These are phyloP conservation scores for Agonopterix alstromeriana DNA, from an alignment of 2,888 invertebrate species.

Conservation along the genomic window DNA sequence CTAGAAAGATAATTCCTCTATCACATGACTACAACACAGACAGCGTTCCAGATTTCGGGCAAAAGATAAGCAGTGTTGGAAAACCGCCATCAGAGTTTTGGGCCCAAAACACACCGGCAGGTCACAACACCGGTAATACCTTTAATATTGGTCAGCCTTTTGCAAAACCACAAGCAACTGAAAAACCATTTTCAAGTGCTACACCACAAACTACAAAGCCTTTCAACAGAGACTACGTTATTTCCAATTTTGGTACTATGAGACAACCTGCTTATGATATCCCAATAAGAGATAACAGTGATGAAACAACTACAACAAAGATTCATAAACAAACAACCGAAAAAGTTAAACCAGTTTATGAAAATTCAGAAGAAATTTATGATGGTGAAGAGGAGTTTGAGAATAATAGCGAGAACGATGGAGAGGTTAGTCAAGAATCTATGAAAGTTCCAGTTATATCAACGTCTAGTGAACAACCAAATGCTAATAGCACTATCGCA, in stretches of 20 bases:
- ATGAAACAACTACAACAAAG: conserved; percentile 43
- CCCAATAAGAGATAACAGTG: conserved; percentile 60
- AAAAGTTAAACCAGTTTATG: conserved; percentile 49
- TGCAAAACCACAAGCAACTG: conserved; percentile 36
- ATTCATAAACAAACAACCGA: conserved; percentile 22
- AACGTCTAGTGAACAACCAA: conserved; percentile 42
- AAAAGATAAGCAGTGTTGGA: conserved; percentile 55
- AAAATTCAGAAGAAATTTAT: conserved; percentile 64
- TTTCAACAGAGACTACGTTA: conserved; percentile 47
- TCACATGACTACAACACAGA: conserved; percentile 45
- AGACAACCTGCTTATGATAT: conserved; percentile 66
- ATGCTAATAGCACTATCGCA: conserved; percentile 10
- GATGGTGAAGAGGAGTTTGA: conserved; percentile 56
- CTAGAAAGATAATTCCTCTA: conserved; percentile 60
- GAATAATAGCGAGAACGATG: conserved; percentile 41
- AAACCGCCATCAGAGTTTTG: conserved; percentile 61
- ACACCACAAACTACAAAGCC: conserved; percentile 35
- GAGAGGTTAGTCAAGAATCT: conserved; percentile 65
- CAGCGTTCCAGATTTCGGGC: conserved; percentile 48
- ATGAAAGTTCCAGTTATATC: conserved; percentile 65
- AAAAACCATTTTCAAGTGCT: conserved; percentile 23
- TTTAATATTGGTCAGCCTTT: conserved; percentile 58
- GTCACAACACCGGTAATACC: conserved; percentile 17
- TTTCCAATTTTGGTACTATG: conserved; percentile 42
- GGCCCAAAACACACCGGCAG: conserved; percentile 21